Evolutionary conservation across 2,797 vertebrate species (phyloP).

Genomic region (Cryptoprocta ferox): DNA sequence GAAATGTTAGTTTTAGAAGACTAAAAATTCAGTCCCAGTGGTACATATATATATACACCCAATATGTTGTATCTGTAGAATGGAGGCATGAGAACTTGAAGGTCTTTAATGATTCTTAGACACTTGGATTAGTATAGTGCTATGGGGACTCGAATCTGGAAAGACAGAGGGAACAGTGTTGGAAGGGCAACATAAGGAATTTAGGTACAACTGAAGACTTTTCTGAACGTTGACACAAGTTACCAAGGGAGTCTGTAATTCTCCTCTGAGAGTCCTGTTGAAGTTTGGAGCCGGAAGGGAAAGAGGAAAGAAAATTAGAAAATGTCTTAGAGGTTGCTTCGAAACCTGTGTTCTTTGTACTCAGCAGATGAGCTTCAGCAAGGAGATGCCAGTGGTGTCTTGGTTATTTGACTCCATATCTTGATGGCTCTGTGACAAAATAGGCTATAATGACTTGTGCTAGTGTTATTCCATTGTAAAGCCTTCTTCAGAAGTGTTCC

Average conservation of each 20-base stretch:
- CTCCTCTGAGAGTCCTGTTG: neutral
- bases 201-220: neutral
- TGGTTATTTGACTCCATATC: slow-evolving; percentile 46
- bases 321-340: neutral
- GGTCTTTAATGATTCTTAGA: neutral
- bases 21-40: neutral
- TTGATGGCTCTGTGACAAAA: slow-evolving; percentile 54
- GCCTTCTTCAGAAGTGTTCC: neutral
- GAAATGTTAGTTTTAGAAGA: slow-evolving; percentile 34
- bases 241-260: neutral
- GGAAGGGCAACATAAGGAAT: neutral
- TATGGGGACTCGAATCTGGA: neutral
- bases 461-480: neutral
- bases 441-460: slow-evolving; percentile 19
- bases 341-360: neutral
- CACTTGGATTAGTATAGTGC: neutral
- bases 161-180: neutral
- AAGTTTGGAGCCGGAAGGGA: neutral
- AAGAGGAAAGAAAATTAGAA: neutral
- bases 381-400: neutral
- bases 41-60: neutral
- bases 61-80: neutral
- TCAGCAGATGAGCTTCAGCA: neutral
- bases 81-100: neutral
- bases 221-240: neutral